Base-by-base conservation (phyloP, 2,797 vertebrate genomes). In the Pterois miles region DNA sequence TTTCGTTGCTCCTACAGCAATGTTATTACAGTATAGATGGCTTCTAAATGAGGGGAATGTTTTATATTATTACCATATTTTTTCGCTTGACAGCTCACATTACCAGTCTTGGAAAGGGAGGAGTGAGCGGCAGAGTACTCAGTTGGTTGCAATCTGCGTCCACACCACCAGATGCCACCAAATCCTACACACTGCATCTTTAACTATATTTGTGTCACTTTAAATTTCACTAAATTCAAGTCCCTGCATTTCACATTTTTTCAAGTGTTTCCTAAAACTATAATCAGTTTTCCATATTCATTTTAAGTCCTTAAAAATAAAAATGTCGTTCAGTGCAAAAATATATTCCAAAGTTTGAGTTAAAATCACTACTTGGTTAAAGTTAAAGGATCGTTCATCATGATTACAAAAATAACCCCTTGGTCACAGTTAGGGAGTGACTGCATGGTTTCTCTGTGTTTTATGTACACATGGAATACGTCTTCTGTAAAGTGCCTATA, bases 1-100 rank as follows among this genome's bases (percentile, higher is more conserved):
- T 46, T 46, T 18, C 0, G 18, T 46, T 46, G 43, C 43, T 46
- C 43, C 43, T 46, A 46, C 20, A 46, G 43, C 20, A 4, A 18
- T 46, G 43, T 46, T 0, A 46, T 46, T 46, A 46, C 20, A 16
- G 40, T 20, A 7, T 18, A 7, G 40, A 43, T 20, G 40, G 40
- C 40, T 16, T 43, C 7, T 4, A 16, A 43, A 16, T 1, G 0
- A 43, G 1, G 40, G 0, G 40, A 43, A 43, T 16, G 3, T 6
- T n/a, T n/a, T n/a, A n/a, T n/a, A n/a, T n/a, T 7, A 3, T 43
- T 43, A 18, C 40, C 40, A 43, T 43, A 43, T 43, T 43, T 43
- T 4, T 43, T 14, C 40, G 8, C 16, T 18, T 43, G 3, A 16
- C 40, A 1, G 40, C 16, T 0, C 40, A 43, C 3, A 0, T 43